These are phyloP conservation scores for Phycodurus eques DNA, from an alignment of 2,113 vertebrate species.

Conservation along the genomic window DNA sequence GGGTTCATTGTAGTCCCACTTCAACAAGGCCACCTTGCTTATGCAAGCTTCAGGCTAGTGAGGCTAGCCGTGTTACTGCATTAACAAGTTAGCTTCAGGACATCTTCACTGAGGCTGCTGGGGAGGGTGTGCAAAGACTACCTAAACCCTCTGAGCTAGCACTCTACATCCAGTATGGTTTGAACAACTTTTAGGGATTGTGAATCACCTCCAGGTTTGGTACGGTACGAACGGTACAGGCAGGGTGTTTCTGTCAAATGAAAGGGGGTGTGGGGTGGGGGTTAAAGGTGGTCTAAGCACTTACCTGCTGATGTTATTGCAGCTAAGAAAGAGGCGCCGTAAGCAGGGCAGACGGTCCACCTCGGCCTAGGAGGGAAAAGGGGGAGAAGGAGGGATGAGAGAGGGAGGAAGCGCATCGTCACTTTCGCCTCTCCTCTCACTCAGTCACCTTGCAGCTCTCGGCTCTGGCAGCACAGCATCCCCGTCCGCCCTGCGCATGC, in stretches of 20 bases:
- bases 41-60: background rate
- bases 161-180: background rate
- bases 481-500: conserved; percentile 70
- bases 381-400: conserved; percentile 61
- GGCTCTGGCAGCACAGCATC: conserved; percentile 67
- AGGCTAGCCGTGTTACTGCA: background rate
- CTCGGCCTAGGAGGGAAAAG: conserved; percentile 83
- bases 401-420: conserved; percentile 57
- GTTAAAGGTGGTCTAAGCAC: conserved; percentile 60
- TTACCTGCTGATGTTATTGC: conserved; percentile 97
- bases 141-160: background rate
- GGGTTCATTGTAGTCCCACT: background rate
- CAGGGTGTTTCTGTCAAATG: background rate
- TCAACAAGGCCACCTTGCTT: background rate
- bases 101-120: background rate
- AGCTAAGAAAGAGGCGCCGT: conserved; percentile 95
- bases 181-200: background rate
- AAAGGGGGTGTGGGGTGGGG: conserved; percentile 40
- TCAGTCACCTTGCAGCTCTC: conserved; percentile 78
- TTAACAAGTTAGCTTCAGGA: conserved; percentile 6
- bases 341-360: conserved; percentile 90
- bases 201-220: background rate
- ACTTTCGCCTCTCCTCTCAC: conserved; percentile 64
- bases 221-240: background rate
- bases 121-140: background rate